Percentiles rank a stretch among this genome's conserved stretches.
phyloP scores from a whole-genome alignment of 2,113 vertebrate species.

The Oriolus oriolus region DNA sequence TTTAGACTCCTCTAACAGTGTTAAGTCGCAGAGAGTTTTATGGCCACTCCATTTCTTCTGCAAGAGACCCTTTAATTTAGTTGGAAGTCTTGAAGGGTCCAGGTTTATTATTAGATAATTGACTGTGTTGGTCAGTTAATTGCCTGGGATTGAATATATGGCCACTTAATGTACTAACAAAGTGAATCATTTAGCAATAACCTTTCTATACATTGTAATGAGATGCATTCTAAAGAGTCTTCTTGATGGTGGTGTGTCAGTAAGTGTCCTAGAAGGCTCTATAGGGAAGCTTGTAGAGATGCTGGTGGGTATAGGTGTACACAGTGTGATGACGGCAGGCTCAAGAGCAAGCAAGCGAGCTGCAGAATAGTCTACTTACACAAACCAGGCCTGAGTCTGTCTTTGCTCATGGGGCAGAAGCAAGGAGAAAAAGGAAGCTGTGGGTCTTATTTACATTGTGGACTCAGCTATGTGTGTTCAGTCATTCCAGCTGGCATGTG shows the following conservation, averaged over 20 bases:
- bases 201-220: slow-evolving; percentile 44
- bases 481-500: not conserved
- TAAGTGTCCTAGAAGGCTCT: not conserved
- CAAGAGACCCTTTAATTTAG: slow-evolving; percentile 40
- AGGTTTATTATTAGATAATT: slow-evolving; percentile 64
- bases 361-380: not conserved
- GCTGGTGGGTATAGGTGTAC: not conserved
- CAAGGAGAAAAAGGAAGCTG: not conserved
- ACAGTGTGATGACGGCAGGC: not conserved
- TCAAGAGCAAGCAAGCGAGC: not conserved
- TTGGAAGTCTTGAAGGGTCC: slow-evolving; percentile 28
- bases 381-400: not conserved
- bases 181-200: slow-evolving; percentile 36
- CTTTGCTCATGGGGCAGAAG: not conserved
- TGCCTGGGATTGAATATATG: slow-evolving; percentile 62
- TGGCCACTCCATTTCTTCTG: slow-evolving; percentile 24
- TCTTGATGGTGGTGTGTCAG: not conserved
- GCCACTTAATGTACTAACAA: slow-evolving; percentile 56
- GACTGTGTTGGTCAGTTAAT: slow-evolving; percentile 56
- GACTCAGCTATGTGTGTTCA: not conserved
- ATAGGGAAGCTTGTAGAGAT: not conserved
- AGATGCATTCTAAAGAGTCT: slow-evolving; percentile 34
- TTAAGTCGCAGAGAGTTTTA: slow-evolving; percentile 51
- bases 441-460: not conserved
- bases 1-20: slow-evolving; percentile 40